Conservation (phyloP, 2,888 invertebrate species). For the Limnephilus lunatus region DNA sequence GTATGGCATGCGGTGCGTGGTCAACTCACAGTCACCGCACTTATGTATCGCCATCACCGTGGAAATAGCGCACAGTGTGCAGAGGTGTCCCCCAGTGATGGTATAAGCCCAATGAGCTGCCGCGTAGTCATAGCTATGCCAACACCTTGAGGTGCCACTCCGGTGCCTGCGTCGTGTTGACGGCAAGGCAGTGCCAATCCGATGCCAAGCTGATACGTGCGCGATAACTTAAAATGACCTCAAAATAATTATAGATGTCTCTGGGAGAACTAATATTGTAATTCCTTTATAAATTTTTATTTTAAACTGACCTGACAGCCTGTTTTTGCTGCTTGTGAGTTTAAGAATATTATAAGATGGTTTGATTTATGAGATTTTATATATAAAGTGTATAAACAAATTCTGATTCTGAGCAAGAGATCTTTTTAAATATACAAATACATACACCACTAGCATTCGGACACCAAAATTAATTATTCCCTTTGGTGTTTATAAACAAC, state of each 20-base stretch:
- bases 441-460: not conserved
- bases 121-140: too few relatives aligned
- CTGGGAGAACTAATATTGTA: not conserved
- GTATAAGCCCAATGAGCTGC: too few relatives aligned
- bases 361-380: not conserved
- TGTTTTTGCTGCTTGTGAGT: too few relatives aligned
- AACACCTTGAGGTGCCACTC: too few relatives aligned
- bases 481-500: not conserved
- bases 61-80: too few relatives aligned
- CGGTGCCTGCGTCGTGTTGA: too few relatives aligned
- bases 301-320: not conserved
- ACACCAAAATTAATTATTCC: not conserved
- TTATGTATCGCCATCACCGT: too few relatives aligned
- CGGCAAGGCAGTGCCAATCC: too few relatives aligned
- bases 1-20: too few relatives aligned
- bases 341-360: not conserved
- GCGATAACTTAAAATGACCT: not conserved
- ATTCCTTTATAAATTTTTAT: not conserved
- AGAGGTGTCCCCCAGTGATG: too few relatives aligned
- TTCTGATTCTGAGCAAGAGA: not conserved
- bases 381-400: not conserved
- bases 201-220: too few relatives aligned
- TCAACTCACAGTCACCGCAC: too few relatives aligned
- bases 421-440: not conserved
- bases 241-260: not conserved